Base-by-base conservation (phyloP, 1,140 invertebrate species). In the Drosophila prosaltans region DNA sequence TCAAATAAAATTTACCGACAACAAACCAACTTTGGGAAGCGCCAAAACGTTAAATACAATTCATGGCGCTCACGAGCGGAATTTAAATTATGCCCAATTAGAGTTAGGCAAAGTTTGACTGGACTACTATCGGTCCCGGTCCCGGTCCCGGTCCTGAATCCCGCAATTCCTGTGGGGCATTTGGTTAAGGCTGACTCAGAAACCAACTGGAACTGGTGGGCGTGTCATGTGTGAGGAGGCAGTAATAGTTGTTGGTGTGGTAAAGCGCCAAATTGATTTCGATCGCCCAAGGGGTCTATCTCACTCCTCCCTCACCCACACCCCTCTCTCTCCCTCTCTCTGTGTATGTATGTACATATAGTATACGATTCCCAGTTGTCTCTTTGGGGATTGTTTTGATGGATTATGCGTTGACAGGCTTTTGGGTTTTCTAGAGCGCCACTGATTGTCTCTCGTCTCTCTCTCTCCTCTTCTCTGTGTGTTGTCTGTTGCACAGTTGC, bases 1-100 rank as follows among this genome's bases (percentile, higher is more conserved):
- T 89, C 84, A 89, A 89, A 89, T 89, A 62, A 89, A 89, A 81
- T 89, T 73, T 89, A 89, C 84, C 84, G 84, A 81, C 84, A 65
- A 57, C 63, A 58, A 60, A 66, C 74, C 78, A 84, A 84, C 74
- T 79, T 89, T 89, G 81, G 85, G 84, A 90, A 89, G 84, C 84
- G 84, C 85, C 84, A 89, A 89, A 88, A 89, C 84, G 77, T 89
- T 88, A 89, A 88, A 88, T 86, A 82, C 83, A 86, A 86, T 88
- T 88, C 83, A 88, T 88, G 83, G 85, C 84, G 84, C 84, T 89
- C 84, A 89, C 84, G 84, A 89, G 65, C 78, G 84, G 84, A 89
- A 89, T 89, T 89, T 89, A 89, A 89, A 89, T 89, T 89, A 89
- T 89, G 84, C 85, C 84, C 84, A 89, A 89, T 89, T 89, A 89